Evolutionary conservation across 2,113 vertebrate genomes (phyloP).

Genomic region (Mustela lutreola): DNA sequence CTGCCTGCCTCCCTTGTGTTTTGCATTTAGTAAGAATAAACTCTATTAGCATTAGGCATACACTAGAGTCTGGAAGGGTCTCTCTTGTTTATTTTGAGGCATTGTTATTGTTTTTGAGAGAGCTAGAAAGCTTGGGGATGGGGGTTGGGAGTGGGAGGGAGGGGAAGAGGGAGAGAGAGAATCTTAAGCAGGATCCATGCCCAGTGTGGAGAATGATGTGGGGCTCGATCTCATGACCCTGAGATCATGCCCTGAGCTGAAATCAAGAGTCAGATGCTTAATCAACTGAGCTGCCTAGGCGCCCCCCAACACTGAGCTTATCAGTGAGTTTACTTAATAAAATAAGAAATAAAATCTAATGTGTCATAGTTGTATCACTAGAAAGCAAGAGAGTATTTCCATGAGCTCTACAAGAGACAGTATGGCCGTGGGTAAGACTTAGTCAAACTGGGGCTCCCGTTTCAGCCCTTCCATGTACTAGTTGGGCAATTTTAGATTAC

Average conservation of each 20-base stretch:
- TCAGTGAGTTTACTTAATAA: not conserved
- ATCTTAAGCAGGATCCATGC: too few species aligned
- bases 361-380: not conserved
- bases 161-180: not conserved
- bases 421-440: not conserved
- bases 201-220: accelerated
- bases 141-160: not conserved
- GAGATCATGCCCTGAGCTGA: not conserved
- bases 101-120: not conserved
- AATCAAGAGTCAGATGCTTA: not conserved
- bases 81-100: not conserved
- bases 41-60: not conserved
- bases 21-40: not conserved
- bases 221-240: too few species aligned
- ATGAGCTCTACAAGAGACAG: not conserved
- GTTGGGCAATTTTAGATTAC: not conserved
- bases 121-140: not conserved
- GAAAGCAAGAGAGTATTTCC: not conserved
- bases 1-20: not conserved
- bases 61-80: not conserved
- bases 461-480: not conserved
- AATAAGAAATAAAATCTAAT: not conserved
- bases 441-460: not conserved
- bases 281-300: too few species aligned
- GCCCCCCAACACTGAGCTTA: not conserved